These are phyloP conservation scores for Cirrhinus mrigala DNA, from an alignment of 2,797 vertebrate genomes.

Conservation along the genomic window DNA sequence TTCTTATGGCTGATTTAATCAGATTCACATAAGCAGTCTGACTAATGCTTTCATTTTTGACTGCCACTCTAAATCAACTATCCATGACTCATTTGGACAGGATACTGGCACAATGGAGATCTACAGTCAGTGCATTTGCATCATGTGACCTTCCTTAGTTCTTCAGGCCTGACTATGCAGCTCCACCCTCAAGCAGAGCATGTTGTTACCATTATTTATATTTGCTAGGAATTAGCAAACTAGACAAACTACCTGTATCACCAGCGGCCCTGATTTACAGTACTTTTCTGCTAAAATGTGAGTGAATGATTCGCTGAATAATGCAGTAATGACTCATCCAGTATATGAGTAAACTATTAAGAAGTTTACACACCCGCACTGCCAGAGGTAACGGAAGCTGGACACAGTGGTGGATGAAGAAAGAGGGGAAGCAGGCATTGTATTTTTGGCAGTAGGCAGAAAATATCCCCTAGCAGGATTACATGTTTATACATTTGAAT, in stretches of 20 bases:
- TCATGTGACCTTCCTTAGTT: not conserved
- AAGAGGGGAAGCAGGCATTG: not conserved
- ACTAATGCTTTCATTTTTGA: no score
- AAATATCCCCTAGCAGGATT: not conserved
- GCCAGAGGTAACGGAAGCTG: not conserved
- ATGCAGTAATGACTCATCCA: not conserved
- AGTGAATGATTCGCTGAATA: slow-evolving; percentile 2
- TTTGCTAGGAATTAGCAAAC: not conserved
- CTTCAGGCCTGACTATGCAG: not conserved
- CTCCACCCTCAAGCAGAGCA: not conserved
- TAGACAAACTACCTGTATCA: not conserved
- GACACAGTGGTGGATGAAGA: no score
- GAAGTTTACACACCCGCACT: not conserved
- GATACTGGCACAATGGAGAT: not conserved
- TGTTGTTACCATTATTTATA: not conserved
- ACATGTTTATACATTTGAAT: not conserved
- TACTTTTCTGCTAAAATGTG: not conserved
- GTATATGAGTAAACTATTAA: not conserved
- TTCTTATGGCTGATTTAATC: no score
- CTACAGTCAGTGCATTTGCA: not conserved
- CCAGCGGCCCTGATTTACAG: not conserved
- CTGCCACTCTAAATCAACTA: no score
- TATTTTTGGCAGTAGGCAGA: not conserved
- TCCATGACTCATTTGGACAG: not conserved
- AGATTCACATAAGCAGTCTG: no score